Percentiles rank a stretch among this genome's conserved stretches.
phyloP scores from a whole-genome alignment of 2,113 vertebrate species.

The Paracanthobrama guichenoti region DNA sequence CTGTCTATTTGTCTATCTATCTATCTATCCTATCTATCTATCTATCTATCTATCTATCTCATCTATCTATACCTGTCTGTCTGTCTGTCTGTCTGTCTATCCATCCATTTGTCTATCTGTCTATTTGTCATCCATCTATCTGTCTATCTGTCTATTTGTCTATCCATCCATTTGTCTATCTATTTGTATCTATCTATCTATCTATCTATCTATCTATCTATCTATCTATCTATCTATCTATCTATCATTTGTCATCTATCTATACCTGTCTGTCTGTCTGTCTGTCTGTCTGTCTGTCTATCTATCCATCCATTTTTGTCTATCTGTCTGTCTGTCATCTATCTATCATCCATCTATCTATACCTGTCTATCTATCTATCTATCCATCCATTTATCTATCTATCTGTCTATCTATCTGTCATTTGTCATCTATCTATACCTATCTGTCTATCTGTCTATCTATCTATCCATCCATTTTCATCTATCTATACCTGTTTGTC shows the following conservation, averaged over 20 bases:
- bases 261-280: accelerated
- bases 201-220: not conserved
- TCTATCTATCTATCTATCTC: no score
- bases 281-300: not conserved
- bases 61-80: accelerated
- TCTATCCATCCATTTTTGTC: not conserved
- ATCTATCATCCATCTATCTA: no score
- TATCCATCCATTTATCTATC: not conserved
- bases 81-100: accelerated
- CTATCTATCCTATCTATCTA: no score
- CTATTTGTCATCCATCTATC: no score
- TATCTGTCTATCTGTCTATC: not conserved
- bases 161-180: not conserved
- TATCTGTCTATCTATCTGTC: not conserved
- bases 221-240: accelerated
- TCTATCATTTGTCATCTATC: not conserved
- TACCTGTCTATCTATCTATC: not conserved
- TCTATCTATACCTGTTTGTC: no score
- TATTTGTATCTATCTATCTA: not conserved
- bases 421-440: no score
- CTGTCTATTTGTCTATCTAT: no score
- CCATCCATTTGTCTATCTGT: no score
- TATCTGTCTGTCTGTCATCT: not conserved
- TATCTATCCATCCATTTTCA: no score
- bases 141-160: not conserved